These are phyloP conservation scores for Hirtodrosophila trivittata DNA, from an alignment of 2,888 invertebrate genomes.

Conservation along the genomic window DNA sequence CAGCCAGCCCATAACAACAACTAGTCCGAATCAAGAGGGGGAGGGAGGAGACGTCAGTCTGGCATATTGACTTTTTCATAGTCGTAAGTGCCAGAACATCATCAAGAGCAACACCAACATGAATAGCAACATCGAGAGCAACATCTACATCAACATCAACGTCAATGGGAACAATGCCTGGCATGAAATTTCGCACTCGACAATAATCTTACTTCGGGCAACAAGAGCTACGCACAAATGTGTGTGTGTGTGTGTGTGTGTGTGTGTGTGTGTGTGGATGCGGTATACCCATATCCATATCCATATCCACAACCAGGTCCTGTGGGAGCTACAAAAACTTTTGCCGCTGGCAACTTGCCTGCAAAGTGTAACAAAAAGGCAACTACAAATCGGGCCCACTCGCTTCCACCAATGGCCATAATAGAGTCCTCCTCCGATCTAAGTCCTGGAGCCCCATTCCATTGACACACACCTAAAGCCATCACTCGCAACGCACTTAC, in stretches of 20 bases:
- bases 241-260: too few species aligned
- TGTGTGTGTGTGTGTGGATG: constrained; percentile 12
- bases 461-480: constrained; percentile 2
- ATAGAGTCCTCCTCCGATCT: constrained; percentile 3
- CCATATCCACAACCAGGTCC: constrained; percentile 37
- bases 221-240: constrained; percentile 48
- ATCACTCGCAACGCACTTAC: constrained; percentile 9
- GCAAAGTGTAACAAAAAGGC: constrained; percentile 70
- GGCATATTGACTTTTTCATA: constrained; percentile 60
- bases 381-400: constrained; percentile 69
- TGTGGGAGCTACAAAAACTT: constrained; percentile 74
- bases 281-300: constrained; percentile 33
- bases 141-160: constrained; percentile 27
- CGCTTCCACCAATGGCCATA: constrained; percentile 36
- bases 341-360: constrained; percentile 58
- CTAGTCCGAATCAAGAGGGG: not conserved
- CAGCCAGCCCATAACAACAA: constrained; percentile 6
- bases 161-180: constrained; percentile 27
- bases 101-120: constrained; percentile 40
- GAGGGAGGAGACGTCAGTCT: not conserved
- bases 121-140: constrained; percentile 10
- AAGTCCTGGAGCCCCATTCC: not conserved
- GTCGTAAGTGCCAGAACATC: constrained; percentile 69
- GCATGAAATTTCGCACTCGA: constrained; percentile 77
- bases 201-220: constrained; percentile 61